Conservation (phyloP, 2,888 invertebrate genomes). For the Hesperia comma region DNA sequence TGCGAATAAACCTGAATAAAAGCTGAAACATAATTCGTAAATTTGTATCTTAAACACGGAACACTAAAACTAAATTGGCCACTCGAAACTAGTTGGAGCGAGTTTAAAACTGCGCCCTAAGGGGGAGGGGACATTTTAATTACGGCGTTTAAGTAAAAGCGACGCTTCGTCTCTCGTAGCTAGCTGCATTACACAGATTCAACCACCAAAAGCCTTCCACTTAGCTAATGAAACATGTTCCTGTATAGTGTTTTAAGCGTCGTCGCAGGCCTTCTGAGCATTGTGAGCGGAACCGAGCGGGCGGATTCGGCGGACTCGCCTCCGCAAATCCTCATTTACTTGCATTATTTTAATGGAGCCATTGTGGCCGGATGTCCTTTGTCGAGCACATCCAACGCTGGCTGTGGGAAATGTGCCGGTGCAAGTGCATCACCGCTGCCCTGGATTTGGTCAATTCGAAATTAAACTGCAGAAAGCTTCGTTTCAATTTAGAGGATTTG, state of each 20-base stretch:
- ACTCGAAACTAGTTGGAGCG: slow-evolving; percentile 75
- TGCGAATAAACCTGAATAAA: slow-evolving; percentile 31
- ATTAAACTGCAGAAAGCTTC: slow-evolving; percentile 65
- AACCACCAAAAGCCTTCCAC: slow-evolving; percentile 84
- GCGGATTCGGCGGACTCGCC: slow-evolving; percentile 76
- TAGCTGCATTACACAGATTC: slow-evolving; percentile 82
- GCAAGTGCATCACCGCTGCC: slow-evolving; percentile 74
- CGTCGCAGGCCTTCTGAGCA: slow-evolving; percentile 65
- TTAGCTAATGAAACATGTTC: slow-evolving; percentile 85
- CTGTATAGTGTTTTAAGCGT: slow-evolving; percentile 79
- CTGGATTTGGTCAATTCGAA: slow-evolving; percentile 66
- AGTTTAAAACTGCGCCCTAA: slow-evolving; percentile 80
- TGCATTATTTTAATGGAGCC: slow-evolving; percentile 84
- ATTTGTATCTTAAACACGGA: slow-evolving; percentile 65
- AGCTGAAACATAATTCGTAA: slow-evolving; percentile 47
- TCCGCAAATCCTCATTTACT: slow-evolving; percentile 83
- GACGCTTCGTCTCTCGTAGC: slow-evolving; percentile 69
- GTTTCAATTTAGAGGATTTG: slow-evolving; percentile 64
- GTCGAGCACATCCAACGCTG: slow-evolving; percentile 69
- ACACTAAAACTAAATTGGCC: slow-evolving; percentile 80
- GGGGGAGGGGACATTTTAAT: slow-evolving; percentile 78
- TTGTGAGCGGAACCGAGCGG: slow-evolving; percentile 66
- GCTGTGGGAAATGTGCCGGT: slow-evolving; percentile 75
- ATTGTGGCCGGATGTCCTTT: slow-evolving; percentile 82
- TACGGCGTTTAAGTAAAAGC: slow-evolving; percentile 83